phyloP scores from a whole-genome alignment of 2,888 invertebrate species.

The Dicranocentrus wangi region DNA sequence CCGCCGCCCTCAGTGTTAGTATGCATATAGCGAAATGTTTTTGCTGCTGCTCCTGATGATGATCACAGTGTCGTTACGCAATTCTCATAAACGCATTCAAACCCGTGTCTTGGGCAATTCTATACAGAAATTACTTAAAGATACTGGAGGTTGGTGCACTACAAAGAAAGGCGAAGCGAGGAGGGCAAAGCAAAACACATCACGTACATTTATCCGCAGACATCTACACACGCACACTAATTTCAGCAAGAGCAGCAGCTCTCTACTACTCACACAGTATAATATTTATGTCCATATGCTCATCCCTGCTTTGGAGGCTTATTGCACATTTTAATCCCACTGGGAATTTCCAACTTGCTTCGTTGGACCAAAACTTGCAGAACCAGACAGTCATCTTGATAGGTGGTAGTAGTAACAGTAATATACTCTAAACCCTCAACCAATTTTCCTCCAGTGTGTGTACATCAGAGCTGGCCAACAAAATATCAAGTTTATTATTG shows the following conservation, averaged over 20 bases:
- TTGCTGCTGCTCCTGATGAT: constrained; percentile 19
- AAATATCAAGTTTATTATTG: constrained; percentile 58
- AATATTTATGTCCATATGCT: too few species aligned
- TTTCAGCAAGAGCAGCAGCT: too few species aligned
- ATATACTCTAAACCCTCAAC: too few species aligned
- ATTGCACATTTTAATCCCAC: constrained; percentile 64
- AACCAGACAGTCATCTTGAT: constrained; percentile 33
- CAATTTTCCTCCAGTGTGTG: too few species aligned
- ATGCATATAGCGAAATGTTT: background rate
- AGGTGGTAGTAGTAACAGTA: too few species aligned
- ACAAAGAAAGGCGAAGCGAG: background rate
- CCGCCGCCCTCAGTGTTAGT: too few species aligned
- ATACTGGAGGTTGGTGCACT: background rate
- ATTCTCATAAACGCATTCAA: constrained; percentile 41
- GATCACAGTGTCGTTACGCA: constrained; percentile 38
- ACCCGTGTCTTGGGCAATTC: constrained; percentile 7
- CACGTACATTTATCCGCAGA: constrained; percentile 15
- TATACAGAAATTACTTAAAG: constrained; percentile 16
- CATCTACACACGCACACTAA: too few species aligned
- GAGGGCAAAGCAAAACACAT: constrained; percentile 15
- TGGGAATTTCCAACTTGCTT: constrained; percentile 57
- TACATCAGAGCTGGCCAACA: constrained; percentile 1
- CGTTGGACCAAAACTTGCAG: constrained; percentile 45
- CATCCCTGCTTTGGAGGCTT: constrained; percentile 32
- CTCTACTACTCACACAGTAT: too few species aligned